Conservation (phyloP, 2,888 invertebrate species). For the Psylliodes chrysocephalus region DNA sequence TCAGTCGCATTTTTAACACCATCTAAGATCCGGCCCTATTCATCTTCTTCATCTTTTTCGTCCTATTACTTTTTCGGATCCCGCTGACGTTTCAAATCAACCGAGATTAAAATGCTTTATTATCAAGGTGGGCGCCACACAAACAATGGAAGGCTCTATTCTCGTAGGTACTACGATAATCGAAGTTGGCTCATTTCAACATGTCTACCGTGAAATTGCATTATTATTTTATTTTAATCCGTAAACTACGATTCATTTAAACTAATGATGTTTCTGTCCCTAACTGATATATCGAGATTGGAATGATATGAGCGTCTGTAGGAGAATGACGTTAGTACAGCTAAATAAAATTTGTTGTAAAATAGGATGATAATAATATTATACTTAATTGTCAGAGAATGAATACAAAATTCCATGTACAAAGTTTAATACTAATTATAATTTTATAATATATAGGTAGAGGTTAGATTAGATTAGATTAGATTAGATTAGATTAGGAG, state of each 20-base stretch:
- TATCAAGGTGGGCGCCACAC: slow-evolving; percentile 35
- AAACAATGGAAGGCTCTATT: slow-evolving; percentile 42
- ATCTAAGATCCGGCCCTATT: too few species aligned
- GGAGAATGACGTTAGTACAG: too few species aligned
- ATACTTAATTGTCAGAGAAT: too few species aligned
- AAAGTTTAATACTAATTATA: too few species aligned
- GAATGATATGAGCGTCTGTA: background rate
- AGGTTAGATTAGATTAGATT: too few species aligned
- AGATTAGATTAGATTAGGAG: too few species aligned
- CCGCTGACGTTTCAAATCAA: slow-evolving; percentile 38
- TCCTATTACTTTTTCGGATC: slow-evolving; percentile 7
- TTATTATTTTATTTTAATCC: slow-evolving; percentile 41
- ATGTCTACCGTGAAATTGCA: slow-evolving; percentile 44
- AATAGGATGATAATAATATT: too few species aligned
- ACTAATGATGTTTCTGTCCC: slow-evolving; percentile 34
- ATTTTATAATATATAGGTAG: too few species aligned
- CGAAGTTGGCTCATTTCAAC: slow-evolving; percentile 38
- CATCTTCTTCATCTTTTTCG: slow-evolving; percentile 10
- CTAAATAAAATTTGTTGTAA: too few species aligned
- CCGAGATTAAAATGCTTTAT: slow-evolving; percentile 38
- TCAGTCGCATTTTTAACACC: too few species aligned
- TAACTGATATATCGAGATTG: background rate
- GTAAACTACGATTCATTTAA: slow-evolving; percentile 41
- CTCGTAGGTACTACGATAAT: slow-evolving; percentile 34
- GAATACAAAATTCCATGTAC: too few species aligned